These are phyloP conservation scores for Pitangus sulphuratus DNA, from an alignment of 2,797 vertebrate genomes.

Conservation along the genomic window DNA sequence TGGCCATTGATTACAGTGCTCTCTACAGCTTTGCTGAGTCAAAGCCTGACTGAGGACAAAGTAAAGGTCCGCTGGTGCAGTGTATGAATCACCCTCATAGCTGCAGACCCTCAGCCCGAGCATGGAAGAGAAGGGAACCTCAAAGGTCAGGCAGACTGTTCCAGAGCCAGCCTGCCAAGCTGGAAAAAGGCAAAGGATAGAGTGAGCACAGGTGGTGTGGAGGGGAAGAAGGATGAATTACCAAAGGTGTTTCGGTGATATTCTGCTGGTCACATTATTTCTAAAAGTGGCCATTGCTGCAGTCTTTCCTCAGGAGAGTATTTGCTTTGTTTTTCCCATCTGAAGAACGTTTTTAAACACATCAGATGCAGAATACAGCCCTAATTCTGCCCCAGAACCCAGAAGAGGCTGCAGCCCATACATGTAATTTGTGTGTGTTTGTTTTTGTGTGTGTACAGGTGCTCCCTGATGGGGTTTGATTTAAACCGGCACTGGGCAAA, in stretches of 20 bases:
- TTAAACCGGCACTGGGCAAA: constrained; percentile 98
- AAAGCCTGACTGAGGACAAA: neutral
- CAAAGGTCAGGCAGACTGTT: neutral
- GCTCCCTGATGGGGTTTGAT: constrained; percentile 97
- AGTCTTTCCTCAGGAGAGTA: neutral
- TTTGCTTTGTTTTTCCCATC: neutral
- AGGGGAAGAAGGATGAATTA: neutral
- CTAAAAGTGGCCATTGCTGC: neutral
- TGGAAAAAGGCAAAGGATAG: neutral
- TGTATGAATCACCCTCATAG: neutral
- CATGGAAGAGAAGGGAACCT: neutral
- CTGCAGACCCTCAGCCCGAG: neutral
- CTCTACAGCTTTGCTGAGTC: neutral
- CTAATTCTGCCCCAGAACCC: neutral
- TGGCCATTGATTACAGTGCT: neutral
- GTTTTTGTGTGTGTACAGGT: constrained; percentile 73
- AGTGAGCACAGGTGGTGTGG: neutral
- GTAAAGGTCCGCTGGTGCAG: neutral
- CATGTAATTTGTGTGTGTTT: neutral
- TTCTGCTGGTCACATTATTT: accelerated
- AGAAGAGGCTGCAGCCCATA: neutral
- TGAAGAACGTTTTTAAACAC: neutral
- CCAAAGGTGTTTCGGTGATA: neutral
- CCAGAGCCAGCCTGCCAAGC: neutral
- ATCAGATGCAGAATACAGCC: neutral